phyloP scores from a whole-genome alignment of 30 jellyfish, hydroid and myxozoan genomes.

The Turritopsis dohrnii region DNA sequence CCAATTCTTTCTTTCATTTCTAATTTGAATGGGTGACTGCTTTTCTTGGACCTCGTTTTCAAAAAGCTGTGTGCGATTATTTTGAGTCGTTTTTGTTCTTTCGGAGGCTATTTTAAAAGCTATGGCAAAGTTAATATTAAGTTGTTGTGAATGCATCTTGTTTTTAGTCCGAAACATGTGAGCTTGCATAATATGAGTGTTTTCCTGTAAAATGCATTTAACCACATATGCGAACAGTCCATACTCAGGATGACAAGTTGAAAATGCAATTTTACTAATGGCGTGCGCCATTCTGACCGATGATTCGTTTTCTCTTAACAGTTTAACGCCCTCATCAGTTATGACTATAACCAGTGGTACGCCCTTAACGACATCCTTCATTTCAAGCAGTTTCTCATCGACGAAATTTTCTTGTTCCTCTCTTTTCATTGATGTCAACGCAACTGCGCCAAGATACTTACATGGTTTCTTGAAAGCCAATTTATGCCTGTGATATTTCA shows the following conservation, averaged over 20 bases:
- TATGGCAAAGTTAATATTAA: slow-evolving; percentile 48
- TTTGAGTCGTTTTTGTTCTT: slow-evolving; percentile 46
- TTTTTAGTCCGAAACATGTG: slow-evolving; percentile 77
- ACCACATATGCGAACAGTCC: slow-evolving; percentile 86
- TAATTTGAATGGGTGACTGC: slow-evolving; percentile 14
- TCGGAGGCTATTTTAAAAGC: slow-evolving; percentile 72
- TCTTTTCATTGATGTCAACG: slow-evolving; percentile 46
- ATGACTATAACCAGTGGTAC: slow-evolving; percentile 52
- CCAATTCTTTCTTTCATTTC: slow-evolving; percentile 23
- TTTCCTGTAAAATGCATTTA: slow-evolving; percentile 35
- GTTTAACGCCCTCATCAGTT: slow-evolving; percentile 68
- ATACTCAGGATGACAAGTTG: slow-evolving; percentile 72
- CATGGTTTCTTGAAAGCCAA: slow-evolving; percentile 23
- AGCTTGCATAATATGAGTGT: slow-evolving; percentile 59
- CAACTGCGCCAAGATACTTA: slow-evolving; percentile 82
- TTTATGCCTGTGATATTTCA: neutral
- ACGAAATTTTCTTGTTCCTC: slow-evolving; percentile 55
- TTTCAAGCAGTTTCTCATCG: slow-evolving; percentile 64
- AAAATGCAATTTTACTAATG: slow-evolving; percentile 62
- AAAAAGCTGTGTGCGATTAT: slow-evolving; percentile 29
- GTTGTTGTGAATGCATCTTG: slow-evolving; percentile 67
- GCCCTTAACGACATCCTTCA: slow-evolving; percentile 73
- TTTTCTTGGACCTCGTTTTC: slow-evolving; percentile 43
- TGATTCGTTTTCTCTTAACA: slow-evolving; percentile 54
- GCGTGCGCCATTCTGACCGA: slow-evolving; percentile 93